Conservation (phyloP, 2,888 invertebrate genomes). For the Phoronis australis region DNA sequence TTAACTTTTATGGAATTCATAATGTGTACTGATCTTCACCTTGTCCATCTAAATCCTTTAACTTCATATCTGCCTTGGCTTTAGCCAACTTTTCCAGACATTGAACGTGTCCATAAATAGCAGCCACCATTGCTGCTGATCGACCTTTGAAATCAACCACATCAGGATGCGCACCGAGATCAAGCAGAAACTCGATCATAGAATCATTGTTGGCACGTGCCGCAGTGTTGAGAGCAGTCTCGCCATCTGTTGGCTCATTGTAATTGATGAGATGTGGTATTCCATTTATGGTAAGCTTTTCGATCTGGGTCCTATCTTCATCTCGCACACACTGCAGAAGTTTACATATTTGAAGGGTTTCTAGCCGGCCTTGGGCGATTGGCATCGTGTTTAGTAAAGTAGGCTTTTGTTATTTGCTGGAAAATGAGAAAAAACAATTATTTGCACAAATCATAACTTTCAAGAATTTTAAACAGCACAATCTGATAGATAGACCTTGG, state of each 20-base stretch:
- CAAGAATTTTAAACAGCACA: no score
- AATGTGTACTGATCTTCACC: slow-evolving; percentile 31
- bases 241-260: slow-evolving; percentile 47
- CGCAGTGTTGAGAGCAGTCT: slow-evolving; percentile 48
- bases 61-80: slow-evolving; percentile 45
- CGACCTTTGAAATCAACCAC: slow-evolving; percentile 49
- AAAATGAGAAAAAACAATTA: no score
- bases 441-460: no score
- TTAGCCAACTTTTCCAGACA: slow-evolving; percentile 44
- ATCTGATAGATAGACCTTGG: no score
- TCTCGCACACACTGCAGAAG: slow-evolving; percentile 51
- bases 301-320: slow-evolving; percentile 42
- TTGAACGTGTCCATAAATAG: slow-evolving; percentile 51
- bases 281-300: slow-evolving; percentile 47
- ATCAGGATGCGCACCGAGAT: slow-evolving; percentile 52
- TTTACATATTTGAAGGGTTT: slow-evolving; percentile 51
- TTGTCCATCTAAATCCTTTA: slow-evolving; percentile 49
- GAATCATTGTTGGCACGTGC: slow-evolving; percentile 49
- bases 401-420: no score
- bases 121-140: slow-evolving; percentile 51
- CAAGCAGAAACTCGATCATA: slow-evolving; percentile 48
- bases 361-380: slow-evolving; percentile 45
- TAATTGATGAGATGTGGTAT: slow-evolving; percentile 51
- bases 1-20: no score
- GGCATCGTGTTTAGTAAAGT: slow-evolving; percentile 47